phyloP scores from a whole-genome alignment of 92 coral and sea anemone species.

The Heliopora coerulea region DNA sequence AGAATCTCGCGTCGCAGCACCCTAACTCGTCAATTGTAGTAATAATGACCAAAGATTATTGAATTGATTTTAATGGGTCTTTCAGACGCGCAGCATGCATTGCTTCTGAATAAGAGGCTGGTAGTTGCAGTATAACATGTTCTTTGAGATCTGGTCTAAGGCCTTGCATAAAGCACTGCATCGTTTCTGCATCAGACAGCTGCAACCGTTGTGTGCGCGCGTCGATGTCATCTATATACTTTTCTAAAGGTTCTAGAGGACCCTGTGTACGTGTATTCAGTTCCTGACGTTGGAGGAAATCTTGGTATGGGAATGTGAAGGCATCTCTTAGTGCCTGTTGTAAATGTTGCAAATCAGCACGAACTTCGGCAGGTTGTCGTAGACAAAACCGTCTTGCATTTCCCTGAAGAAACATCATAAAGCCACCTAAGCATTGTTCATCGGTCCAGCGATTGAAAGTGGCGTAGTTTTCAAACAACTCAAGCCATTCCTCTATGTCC shows the following conservation, averaged over 20 bases:
- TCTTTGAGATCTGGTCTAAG: conserved; percentile 14
- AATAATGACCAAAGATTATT: too few relatives aligned
- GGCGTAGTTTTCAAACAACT: not conserved
- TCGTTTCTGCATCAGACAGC: conserved; percentile 13
- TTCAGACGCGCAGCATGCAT: not conserved
- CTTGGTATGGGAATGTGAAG: conserved; percentile 5
- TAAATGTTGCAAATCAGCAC: not conserved
- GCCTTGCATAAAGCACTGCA: conserved; percentile 21
- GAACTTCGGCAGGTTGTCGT: not conserved
- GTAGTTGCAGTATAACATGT: conserved; percentile 20
- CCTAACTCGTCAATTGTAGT: too few relatives aligned
- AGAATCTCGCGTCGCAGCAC: too few relatives aligned
- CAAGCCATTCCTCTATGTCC: conserved; percentile 1
- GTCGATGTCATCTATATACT: conserved; percentile 14
- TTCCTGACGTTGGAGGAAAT: conserved; percentile 28
- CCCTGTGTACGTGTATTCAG: conserved; percentile 38
- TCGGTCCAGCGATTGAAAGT: not conserved
- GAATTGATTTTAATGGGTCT: too few relatives aligned
- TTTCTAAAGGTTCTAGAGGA: conserved; percentile 30
- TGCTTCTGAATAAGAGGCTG: conserved; percentile 5
- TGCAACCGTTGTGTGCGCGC: not conserved
- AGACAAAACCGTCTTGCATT: not conserved
- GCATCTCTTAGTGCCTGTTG: not conserved
- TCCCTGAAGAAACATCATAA: conserved; percentile 5
- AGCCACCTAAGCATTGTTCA: not conserved